Conservation (phyloP, 2,888 invertebrate genomes). For the Sycophila texana region DNA sequence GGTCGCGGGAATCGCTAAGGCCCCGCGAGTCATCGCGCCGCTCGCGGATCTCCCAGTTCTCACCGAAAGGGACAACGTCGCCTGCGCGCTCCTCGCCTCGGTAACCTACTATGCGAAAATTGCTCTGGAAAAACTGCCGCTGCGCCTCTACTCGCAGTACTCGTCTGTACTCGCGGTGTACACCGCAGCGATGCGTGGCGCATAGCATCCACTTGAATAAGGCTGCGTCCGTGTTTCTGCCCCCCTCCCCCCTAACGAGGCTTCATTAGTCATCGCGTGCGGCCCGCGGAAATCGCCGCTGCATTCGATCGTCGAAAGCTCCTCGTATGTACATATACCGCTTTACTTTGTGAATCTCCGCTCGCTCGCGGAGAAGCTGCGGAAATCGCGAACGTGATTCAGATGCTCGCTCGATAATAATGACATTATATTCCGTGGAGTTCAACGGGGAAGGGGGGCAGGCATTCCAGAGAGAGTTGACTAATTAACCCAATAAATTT, state of each 20-base stretch:
- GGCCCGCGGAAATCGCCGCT: slow-evolving; percentile 14
- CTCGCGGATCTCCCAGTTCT: slow-evolving; percentile 19
- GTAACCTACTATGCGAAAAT: slow-evolving; percentile 52
- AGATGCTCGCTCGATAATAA: slow-evolving; percentile 54
- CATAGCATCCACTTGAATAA: slow-evolving; percentile 33
- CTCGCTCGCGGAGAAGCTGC: background rate
- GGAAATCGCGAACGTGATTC: slow-evolving; percentile 41
- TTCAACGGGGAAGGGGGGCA: background rate
- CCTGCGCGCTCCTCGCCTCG: background rate
- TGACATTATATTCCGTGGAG: slow-evolving; percentile 47
- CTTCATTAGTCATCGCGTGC: slow-evolving; percentile 53
- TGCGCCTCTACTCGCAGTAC: no score
- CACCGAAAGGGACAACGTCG: background rate
- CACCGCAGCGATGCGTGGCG: slow-evolving; percentile 30
- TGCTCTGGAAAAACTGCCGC: slow-evolving; percentile 36
- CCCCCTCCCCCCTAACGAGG: slow-evolving; percentile 42
- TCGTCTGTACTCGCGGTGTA: no score
- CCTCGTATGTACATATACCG: background rate
- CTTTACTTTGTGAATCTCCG: slow-evolving; percentile 38
- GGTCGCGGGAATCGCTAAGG: no score
- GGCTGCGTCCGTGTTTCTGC: slow-evolving; percentile 15
- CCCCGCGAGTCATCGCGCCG: no score
- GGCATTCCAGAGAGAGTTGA: slow-evolving; percentile 14
- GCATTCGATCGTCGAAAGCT: background rate
- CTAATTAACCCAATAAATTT: slow-evolving; percentile 54